Base-by-base conservation (phyloP, 1,140 invertebrate species). In the Megalonaias nervosa region DNA sequence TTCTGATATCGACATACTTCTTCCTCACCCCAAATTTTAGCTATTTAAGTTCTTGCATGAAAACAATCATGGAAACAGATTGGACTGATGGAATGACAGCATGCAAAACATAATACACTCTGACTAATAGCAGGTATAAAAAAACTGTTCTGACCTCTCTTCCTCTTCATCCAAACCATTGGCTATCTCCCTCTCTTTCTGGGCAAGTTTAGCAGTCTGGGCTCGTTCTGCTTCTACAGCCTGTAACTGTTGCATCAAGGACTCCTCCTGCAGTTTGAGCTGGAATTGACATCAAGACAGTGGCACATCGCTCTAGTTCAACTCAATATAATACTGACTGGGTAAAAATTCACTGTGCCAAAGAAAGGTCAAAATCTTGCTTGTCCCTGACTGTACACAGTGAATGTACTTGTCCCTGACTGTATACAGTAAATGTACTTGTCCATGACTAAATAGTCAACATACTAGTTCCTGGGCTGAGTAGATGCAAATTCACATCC, bases 131-230 rank as follows among this genome's bases (percentile, higher is more conserved):
- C 0, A 67, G 31, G 17, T n/a, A 17, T 19, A 11, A 12, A 19
- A n/a, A 61, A n/a, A 61, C 5, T 23, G 12, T 61, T 14, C 81
- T 59, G 55, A 88, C 85, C 94, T 93, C 84, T 97, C 94, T 89
- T 98, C 96, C 87, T 98, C 96, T 21, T 93, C 93, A 81, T 96
- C 93, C 57, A 98, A 90, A 86, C 94, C 93, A 79, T 95, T 93
- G 76, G 94, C 94, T 88, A 95, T 95, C 74, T 92, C 91, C 86
- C 96, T 94, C 85, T 97, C 94, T 75, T 94, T 91, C 68, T 93
- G 92, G 74, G 98, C 94, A 26, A 94, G 94, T 81, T 93, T 93
- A 86, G 94, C 93, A n/a, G 95, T 93, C n/a, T 93, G 93, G 78
- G 93, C 92, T 89, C 97, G 95, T 89, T 98, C 95, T 82, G 93